Evolutionary conservation across 2,797 vertebrate genomes (phyloP), one percentile per base, ranked within the genome.

Genomic region (Schizopygopsis pylzovi): DNA sequence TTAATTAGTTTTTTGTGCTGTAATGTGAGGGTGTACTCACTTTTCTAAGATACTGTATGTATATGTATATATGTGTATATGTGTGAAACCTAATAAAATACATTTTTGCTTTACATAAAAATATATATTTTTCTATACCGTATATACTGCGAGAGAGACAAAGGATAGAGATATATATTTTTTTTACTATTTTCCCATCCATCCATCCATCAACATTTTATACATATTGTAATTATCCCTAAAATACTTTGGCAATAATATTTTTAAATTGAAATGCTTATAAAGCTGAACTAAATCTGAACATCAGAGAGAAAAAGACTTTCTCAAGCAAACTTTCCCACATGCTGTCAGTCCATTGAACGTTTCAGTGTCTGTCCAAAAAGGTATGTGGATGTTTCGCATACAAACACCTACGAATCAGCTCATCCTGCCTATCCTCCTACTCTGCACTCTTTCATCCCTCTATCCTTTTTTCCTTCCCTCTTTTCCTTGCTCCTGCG

Each of bases 381-480:
- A 43, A 28, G 12, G 8, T 22, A 10, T 12, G 16, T 49, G 25
- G 16, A 33, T 25, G 5, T 8, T 61, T 75, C 20, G 4, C 4
- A 43, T 63, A 39, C 3, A 10, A 68, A 33, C 61, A 59, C 16
- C 33, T 71, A 54, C 6, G 1, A 56, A 47, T 43, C 39, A 37
- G 16, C 45, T 78, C 65, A 37, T 13, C n/a, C 41, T 72, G 41
- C 33, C 28, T 65, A 8, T 65, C 28, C 6, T 65, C 61, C 49
- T 13, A 20, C 16, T 67, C 71, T 33, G 33, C 16, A 28, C 39
- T 49, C 45, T 47, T 61, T 54, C 11, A 47, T 79, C 56, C n/a
- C 79, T 86, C 83, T 71, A 65, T 88, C 84, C 11, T 88, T 83
- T 78, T 78, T n/a, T 25, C 56, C 52, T 78, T 45, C 49, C 83